Evolutionary conservation across 2,888 invertebrate species (phyloP).

Genomic region (Helleia helle): DNA sequence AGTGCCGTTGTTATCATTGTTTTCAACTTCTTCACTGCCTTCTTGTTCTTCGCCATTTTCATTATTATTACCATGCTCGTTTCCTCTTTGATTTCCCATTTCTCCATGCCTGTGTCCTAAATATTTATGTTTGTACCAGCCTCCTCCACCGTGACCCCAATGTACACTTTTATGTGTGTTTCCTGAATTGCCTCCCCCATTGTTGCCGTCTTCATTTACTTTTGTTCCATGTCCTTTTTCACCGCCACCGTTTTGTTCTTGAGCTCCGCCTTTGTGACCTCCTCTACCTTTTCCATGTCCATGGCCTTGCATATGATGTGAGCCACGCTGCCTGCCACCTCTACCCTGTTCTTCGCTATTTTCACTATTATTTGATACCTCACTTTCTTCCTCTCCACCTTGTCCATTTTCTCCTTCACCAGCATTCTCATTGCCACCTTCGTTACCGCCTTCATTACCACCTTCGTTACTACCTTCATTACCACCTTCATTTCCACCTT

Average conservation of each 20-base stretch:
- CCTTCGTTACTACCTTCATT: slow-evolving; percentile 8
- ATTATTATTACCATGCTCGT: not conserved
- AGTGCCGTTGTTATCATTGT: not conserved
- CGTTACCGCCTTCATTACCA: slow-evolving; percentile 8
- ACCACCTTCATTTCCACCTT: slow-evolving; percentile 2
- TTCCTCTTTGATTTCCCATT: not conserved
- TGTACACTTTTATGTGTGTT: too few relatives aligned
- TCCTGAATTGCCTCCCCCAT: not conserved
- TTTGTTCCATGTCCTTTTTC: not conserved
- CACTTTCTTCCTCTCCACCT: not conserved
- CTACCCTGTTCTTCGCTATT: slow-evolving; percentile 5
- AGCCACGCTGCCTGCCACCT: slow-evolving; percentile 1
- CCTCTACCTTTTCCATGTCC: not conserved
- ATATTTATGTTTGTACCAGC: not conserved
- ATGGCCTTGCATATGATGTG: too few relatives aligned
- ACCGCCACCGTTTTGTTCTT: not conserved
- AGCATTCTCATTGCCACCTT: slow-evolving; percentile 4
- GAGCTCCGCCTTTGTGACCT: not conserved
- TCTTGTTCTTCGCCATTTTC: not conserved
- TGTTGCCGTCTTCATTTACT: slow-evolving; percentile 4
- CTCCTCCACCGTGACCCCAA: not conserved
- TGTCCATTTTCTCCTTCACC: slow-evolving; percentile 5
- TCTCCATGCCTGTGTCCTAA: not conserved
- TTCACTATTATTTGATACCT: not conserved
- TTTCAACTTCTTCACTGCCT: not conserved